Percentiles rank a stretch among this genome's conserved stretches.
Conservation (phyloP, 2,888 invertebrate species). For the Pristionchus japonicus region DNA sequence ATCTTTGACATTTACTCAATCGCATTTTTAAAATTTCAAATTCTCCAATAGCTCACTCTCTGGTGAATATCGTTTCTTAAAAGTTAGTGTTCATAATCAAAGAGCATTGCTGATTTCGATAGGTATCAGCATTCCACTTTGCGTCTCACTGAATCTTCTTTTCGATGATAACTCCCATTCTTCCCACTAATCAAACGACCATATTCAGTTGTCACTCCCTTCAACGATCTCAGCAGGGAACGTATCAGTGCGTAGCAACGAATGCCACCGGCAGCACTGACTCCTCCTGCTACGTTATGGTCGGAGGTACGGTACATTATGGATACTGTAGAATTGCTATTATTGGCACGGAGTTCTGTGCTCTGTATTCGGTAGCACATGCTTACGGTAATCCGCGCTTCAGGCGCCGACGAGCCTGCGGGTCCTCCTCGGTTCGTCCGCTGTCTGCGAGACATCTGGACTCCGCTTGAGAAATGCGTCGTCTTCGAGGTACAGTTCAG, state of each 20-base stretch:
- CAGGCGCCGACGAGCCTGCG: conserved; percentile 61
- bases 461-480: conserved; percentile 62
- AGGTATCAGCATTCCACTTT: too few relatives aligned
- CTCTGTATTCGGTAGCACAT: too few relatives aligned
- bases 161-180: background rate
- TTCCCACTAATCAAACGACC: background rate
- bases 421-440: conserved; percentile 70
- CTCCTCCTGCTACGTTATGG: conserved; percentile 66
- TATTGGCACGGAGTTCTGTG: too few relatives aligned
- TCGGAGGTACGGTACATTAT: conserved; percentile 53
- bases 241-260: conserved; percentile 61
- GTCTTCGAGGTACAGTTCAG: conserved; percentile 52
- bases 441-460: conserved; percentile 70
- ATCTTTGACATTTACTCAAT: too few relatives aligned
- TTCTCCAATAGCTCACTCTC: too few relatives aligned
- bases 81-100: too few relatives aligned
- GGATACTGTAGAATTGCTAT: too few relatives aligned
- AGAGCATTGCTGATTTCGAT: too few relatives aligned
- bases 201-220: conserved; percentile 36
- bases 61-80: too few relatives aligned
- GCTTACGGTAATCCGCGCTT: background rate
- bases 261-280: conserved; percentile 65
- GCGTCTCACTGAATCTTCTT: background rate
- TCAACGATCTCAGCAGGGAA: conserved; percentile 34
- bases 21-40: too few relatives aligned